Evolutionary conservation across 1,140 invertebrate species (phyloP).

Genomic region (Panagrolaimus sp.): DNA sequence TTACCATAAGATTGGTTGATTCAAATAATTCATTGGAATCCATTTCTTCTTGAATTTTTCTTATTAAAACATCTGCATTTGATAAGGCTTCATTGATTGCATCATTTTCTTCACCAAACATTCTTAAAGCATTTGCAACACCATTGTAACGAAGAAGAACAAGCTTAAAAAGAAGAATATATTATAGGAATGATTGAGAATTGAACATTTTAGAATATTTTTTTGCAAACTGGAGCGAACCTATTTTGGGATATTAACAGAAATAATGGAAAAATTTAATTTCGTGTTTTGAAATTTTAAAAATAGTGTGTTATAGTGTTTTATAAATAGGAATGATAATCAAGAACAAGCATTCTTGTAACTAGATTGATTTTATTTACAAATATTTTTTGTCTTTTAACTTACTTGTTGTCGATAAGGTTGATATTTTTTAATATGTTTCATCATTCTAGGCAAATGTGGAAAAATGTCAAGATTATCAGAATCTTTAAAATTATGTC

Average conservation of each 20-base stretch:
- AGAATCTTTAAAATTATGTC: constrained; percentile 47
- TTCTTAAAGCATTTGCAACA: constrained; percentile 37
- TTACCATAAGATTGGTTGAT: constrained; percentile 53
- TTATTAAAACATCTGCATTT: constrained; percentile 39
- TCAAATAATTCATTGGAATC: constrained; percentile 38
- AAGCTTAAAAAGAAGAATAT: constrained; percentile 31
- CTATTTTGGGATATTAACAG: too few relatives aligned
- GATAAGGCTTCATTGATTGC: constrained; percentile 40
- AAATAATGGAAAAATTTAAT: too few relatives aligned
- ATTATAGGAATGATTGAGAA: too few relatives aligned
- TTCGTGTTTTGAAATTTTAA: too few relatives aligned
- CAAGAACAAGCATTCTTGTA: too few relatives aligned
- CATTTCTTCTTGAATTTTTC: constrained; percentile 50
- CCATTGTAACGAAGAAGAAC: constrained; percentile 47
- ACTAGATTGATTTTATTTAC: too few relatives aligned
- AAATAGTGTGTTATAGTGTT: too few relatives aligned
- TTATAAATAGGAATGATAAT: too few relatives aligned
- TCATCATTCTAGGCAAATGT: constrained; percentile 47
- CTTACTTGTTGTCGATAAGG: constrained; percentile 49
- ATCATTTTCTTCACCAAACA: constrained; percentile 43
- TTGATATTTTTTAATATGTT: constrained; percentile 53
- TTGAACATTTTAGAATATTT: too few relatives aligned
- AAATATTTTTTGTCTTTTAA: too few relatives aligned
- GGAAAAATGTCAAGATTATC: constrained; percentile 34
- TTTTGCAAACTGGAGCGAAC: too few relatives aligned